Conservation (phyloP, 2,888 invertebrate genomes). For the Agonopterix arenella region DNA sequence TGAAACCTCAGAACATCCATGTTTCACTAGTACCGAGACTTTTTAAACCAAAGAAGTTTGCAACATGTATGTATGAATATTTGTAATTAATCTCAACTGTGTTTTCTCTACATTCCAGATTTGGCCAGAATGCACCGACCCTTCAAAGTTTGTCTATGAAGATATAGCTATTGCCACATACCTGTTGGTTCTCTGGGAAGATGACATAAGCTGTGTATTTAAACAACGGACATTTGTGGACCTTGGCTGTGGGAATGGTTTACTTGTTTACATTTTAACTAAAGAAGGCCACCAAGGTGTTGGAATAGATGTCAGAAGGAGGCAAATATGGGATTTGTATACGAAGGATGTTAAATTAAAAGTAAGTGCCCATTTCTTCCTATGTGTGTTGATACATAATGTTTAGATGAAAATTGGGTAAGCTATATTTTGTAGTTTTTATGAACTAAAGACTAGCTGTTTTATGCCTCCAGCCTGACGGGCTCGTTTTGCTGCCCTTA, state of each 20-base stretch:
- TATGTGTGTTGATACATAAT: too few species aligned
- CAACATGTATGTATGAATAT: too few species aligned
- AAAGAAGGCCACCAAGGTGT: constrained; percentile 89
- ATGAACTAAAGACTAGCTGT: too few species aligned
- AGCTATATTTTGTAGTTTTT: too few species aligned
- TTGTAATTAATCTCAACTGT: not conserved
- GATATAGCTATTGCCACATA: constrained; percentile 96
- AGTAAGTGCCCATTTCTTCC: constrained; percentile 49
- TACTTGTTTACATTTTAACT: constrained; percentile 90
- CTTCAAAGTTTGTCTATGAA: constrained; percentile 96
- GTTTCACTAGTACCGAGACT: too few species aligned
- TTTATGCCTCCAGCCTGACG: too few species aligned
- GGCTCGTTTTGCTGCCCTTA: too few species aligned
- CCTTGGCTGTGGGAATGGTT: constrained; percentile 98
- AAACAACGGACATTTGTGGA: constrained; percentile 87
- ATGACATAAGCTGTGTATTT: constrained; percentile 39
- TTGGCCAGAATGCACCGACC: constrained; percentile 96
- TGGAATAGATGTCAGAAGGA: constrained; percentile 89
- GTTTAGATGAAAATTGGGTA: too few species aligned
- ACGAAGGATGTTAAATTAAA: constrained; percentile 79
- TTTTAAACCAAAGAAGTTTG: too few species aligned
- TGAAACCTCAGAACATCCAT: too few species aligned
- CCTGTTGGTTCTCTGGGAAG: constrained; percentile 87
- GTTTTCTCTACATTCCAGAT: constrained; percentile 69
- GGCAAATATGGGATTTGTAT: constrained; percentile 93